Evolutionary conservation across 1,140 invertebrate species (phyloP).

Genomic region (Drosophila orena): DNA sequence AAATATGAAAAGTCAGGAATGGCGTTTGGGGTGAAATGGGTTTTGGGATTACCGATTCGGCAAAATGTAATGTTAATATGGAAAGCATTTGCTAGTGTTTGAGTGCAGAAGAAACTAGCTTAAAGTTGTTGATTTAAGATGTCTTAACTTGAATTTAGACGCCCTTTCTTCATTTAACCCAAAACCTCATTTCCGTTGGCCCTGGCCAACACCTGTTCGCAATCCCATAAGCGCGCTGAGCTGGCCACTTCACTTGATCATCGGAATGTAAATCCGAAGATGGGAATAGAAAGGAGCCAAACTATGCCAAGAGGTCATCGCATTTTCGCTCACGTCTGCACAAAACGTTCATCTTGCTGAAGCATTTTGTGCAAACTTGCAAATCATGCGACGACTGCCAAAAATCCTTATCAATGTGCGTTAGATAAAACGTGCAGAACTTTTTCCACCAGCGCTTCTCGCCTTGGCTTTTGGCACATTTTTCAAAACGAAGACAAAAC

Average conservation of each 20-base stretch:
- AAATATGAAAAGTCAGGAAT: background rate
- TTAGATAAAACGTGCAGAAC: constrained; percentile 75
- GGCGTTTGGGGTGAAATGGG: too few relatives aligned
- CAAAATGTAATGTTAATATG: background rate
- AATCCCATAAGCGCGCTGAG: constrained; percentile 15
- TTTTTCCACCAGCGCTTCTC: constrained; percentile 6
- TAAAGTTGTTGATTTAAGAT: constrained; percentile 1
- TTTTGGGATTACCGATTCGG: background rate
- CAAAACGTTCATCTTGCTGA: constrained; percentile 49
- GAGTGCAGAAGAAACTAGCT: background rate
- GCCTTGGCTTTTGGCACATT: constrained; percentile 42
- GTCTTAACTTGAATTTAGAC: background rate
- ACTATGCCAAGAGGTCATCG: constrained; percentile 46
- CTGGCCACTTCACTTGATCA: constrained; percentile 38
- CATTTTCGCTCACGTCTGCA: constrained; percentile 62
- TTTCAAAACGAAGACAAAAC: constrained; percentile 59
- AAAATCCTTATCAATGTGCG: constrained; percentile 80
- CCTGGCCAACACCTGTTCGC: constrained; percentile 31
- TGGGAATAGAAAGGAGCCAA: background rate
- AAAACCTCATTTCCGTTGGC: constrained; percentile 8
- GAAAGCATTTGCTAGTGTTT: too few relatives aligned
- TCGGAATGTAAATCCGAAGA: constrained; percentile 26
- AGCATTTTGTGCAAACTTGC: constrained; percentile 76
- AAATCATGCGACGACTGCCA: constrained; percentile 79
- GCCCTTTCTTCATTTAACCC: background rate